Percentiles rank a stretch among this genome's conserved stretches.
phyloP scores from a whole-genome alignment of 2,113 vertebrate species.

The Lontra canadensis region DNA sequence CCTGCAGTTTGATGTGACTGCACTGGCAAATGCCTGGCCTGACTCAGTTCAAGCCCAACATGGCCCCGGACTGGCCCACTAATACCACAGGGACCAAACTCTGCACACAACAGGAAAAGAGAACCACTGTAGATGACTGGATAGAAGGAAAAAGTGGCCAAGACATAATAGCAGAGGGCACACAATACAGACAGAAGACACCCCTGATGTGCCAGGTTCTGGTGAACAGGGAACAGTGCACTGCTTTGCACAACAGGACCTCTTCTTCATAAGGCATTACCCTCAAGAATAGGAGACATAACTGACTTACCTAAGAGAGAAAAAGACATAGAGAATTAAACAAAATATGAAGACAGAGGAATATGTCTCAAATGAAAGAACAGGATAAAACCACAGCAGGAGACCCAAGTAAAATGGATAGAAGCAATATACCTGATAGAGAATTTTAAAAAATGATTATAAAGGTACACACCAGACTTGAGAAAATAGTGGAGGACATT shows the following conservation, averaged over 20 bases:
- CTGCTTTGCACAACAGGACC: not conserved
- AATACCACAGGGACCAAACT: not conserved
- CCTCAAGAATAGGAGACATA: not conserved
- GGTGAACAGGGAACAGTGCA: not conserved
- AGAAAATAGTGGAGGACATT: not conserved
- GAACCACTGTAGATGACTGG: not conserved
- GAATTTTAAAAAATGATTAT: not conserved
- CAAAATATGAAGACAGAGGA: not conserved
- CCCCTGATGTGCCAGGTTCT: not conserved
- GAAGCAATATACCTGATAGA: not conserved
- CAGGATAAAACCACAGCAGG: not conserved
- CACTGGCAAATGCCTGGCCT: not conserved
- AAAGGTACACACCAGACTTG: not conserved
- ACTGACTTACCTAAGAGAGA: not conserved
- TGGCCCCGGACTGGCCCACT: not conserved
- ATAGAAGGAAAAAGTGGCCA: not conserved
- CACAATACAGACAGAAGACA: not conserved
- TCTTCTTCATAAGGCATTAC: not conserved
- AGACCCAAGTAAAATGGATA: not conserved
- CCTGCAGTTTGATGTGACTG: not conserved
- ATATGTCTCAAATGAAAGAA: not conserved
- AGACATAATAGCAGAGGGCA: not conserved
- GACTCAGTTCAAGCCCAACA: not conserved
- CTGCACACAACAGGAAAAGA: not conserved
- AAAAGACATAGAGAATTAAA: not conserved